Conservation (phyloP, 2,797 vertebrate genomes). For the Podarcis siculus region DNA sequence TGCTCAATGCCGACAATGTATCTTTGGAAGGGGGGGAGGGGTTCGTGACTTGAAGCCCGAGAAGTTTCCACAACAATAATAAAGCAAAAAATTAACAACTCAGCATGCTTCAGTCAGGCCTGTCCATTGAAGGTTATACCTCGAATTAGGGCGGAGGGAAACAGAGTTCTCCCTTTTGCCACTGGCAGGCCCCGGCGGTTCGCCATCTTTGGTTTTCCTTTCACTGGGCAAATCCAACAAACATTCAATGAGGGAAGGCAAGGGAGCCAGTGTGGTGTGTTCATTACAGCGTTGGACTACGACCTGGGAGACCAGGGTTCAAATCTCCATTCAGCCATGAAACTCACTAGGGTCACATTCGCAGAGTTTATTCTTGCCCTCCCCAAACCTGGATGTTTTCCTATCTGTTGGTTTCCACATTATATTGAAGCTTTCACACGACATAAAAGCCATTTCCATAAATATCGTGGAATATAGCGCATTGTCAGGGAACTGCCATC, state of each 20-base stretch:
- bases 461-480: too few species aligned
- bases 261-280: neutral
- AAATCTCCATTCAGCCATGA: too few species aligned
- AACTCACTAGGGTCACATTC: too few species aligned
- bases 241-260: neutral
- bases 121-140: conserved; percentile 57
- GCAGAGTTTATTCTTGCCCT: too few species aligned
- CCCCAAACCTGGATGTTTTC: too few species aligned
- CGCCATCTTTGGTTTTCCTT: conserved; percentile 65
- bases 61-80: conserved; percentile 61
- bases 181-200: conserved; percentile 62
- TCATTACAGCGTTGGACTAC: too few species aligned
- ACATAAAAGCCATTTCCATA: too few species aligned
- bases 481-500: too few species aligned
- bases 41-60: conserved; percentile 47
- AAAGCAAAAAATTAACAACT: conserved; percentile 62
- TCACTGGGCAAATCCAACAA: conserved; percentile 27
- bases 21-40: conserved; percentile 19
- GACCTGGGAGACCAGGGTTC: too few species aligned
- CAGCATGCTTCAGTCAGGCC: conserved; percentile 53
- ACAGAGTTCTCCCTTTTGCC: conserved; percentile 64
- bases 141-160: conserved; percentile 53
- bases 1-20: conserved; percentile 48
- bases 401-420: too few species aligned
- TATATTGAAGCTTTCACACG: too few species aligned